These are phyloP conservation scores for Philaenus spumarius DNA, from an alignment of 1,140 invertebrate genomes.

Conservation along the genomic window DNA sequence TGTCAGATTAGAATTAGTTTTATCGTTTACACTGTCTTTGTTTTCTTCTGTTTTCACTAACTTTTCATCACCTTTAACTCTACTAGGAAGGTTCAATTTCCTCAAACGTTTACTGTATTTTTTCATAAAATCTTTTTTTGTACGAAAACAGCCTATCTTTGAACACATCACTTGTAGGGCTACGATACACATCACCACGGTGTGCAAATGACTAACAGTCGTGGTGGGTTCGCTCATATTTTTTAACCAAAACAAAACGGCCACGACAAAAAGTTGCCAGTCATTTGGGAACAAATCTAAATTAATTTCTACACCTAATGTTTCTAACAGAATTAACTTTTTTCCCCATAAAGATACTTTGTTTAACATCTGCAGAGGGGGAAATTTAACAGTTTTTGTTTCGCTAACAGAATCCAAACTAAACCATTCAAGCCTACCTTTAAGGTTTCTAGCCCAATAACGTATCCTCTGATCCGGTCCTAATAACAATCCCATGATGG, in stretches of 20 bases:
- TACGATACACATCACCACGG: conserved; percentile 52
- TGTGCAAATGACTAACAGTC: conserved; percentile 47
- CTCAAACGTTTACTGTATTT: conserved; percentile 8
- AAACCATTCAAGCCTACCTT: not conserved
- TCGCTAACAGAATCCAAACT: not conserved
- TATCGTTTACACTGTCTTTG: not conserved
- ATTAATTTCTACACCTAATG: conserved; percentile 10
- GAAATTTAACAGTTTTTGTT: conserved; percentile 9
- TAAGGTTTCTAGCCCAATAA: conserved; percentile 7
- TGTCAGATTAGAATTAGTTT: not conserved
- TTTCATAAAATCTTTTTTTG: conserved; percentile 20
- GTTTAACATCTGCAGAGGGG: not conserved
- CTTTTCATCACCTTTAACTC: not conserved
- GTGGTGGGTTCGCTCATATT: conserved; percentile 40
- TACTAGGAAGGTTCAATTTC: not conserved
- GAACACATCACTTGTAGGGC: conserved; percentile 53
- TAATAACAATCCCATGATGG: conserved; percentile 56
- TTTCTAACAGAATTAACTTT: conserved; percentile 8
- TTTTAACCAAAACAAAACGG: conserved; percentile 59
- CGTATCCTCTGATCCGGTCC: conserved; percentile 1
- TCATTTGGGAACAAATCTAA: conserved; percentile 46
- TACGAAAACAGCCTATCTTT: conserved; percentile 36
- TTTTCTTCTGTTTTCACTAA: conserved; percentile 2
- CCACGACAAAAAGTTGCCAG: conserved; percentile 54
- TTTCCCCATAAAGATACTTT: not conserved